Percentiles rank a stretch among this genome's conserved stretches.
Conservation (phyloP, 2,113 vertebrate genomes). For the Oryctolagus cuniculus region mOryCun1.1 NC_091435.1:84808501-84809000, state of each 20-base stretch:
- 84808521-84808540: not conserved
- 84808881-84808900: not conserved
- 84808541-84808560: not conserved
- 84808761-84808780: not conserved
- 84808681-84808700: not conserved
- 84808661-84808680: not conserved
- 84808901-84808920: not conserved
- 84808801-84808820: not conserved
- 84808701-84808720: not conserved
- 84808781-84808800: not conserved
- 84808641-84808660: not conserved
- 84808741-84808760: not conserved
- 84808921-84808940: not conserved
- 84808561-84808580: not conserved
- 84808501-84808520: not conserved
- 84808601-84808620: not conserved
- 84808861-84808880: not conserved
- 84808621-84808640: not conserved
- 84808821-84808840: not conserved
- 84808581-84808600: not conserved
- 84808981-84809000: not conserved
- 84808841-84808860: not conserved
- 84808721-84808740: not conserved
- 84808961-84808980: not conserved
- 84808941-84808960: not conserved